Evolutionary conservation across 2,113 vertebrate species (phyloP).

Genomic region (Alexandromys fortis): DNA sequence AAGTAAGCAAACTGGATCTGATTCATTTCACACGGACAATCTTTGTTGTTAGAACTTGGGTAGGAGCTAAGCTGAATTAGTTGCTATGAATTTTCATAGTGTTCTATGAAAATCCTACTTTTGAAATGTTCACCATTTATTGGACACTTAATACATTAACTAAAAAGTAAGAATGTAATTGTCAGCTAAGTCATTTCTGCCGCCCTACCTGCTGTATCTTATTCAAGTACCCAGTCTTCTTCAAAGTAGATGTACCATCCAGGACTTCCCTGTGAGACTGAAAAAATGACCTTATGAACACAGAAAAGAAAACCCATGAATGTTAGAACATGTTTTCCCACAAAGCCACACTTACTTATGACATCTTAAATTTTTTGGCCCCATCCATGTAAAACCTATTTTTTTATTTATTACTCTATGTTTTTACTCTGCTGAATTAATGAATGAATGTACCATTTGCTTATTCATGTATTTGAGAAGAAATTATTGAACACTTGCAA

Average conservation of each 20-base stretch:
- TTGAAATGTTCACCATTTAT: slow-evolving; percentile 13
- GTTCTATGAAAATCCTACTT: slow-evolving; percentile 18
- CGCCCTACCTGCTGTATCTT: slow-evolving; percentile 71
- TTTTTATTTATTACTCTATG: not conserved
- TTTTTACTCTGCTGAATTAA: not conserved
- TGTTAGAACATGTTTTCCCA: slow-evolving; percentile 34
- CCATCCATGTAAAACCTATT: not conserved
- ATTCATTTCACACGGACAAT: not conserved
- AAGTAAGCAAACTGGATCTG: not conserved
- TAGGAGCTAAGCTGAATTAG: not conserved
- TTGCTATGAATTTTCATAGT: not conserved
- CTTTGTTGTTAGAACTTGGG: not conserved
- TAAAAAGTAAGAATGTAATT: not conserved
- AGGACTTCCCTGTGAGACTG: not conserved
- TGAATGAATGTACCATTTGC: not conserved
- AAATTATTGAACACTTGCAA: not conserved
- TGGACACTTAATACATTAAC: not conserved
- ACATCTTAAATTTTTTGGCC: not conserved
- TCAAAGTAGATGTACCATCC: fast-evolving
- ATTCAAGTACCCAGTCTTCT: slow-evolving; percentile 18
- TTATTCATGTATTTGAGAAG: slow-evolving; percentile 14
- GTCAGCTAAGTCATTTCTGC: not conserved
- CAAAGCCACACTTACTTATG: not conserved
- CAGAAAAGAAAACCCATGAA: slow-evolving; percentile 30
- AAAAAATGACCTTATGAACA: slow-evolving; percentile 64